Base-by-base conservation (phyloP, 2,797 vertebrate species). In the Luscinia megarhynchos region DNA sequence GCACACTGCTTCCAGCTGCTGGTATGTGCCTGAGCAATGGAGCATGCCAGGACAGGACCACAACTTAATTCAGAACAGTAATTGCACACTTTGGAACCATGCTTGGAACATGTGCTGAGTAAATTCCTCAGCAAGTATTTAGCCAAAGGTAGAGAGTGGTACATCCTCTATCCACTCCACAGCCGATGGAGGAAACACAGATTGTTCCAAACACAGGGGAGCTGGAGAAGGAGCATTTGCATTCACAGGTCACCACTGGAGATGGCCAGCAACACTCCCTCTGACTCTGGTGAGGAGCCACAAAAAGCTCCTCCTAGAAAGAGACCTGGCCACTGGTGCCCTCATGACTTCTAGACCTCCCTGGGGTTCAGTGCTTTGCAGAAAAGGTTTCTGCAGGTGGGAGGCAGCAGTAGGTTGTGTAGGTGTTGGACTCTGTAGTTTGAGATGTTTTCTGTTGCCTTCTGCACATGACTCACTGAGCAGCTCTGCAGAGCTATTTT, bases 91-190 rank as follows among this genome's bases (percentile, higher is more conserved):
- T 23, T 6, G 15, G 53, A 72, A 22, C 41, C 20, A 4, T 0
- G 10, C 23, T 43, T 43, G 45, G 62, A 87, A 32, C 0, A 0
- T 0, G 0, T 7, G 29, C n/a, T 15, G 53, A 38, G 26, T 43
- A 58, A 87, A 58, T 43, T 46, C 50, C 43, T 68, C 34, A 38
- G 32, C 23, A 83, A 61, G 15, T 7, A 23, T 78, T 73, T 43
- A 90, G 32, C 30, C 69, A 90, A 43, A 88, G 16, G 41, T 41
- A 46, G 14, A 59, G 50, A 64, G 17, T 62, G 43, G 8, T 32
- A 16, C 30, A 51, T 61, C 51, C 77, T 64, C 43, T 15, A 73
- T 22, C 63, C 72, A 55, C 13, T 69, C 21, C 41, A 38, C 54
- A 54, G 57, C 36, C 91, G 73, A 77, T 15, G 27, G 15, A n/a